Evolutionary conservation across 2,797 vertebrate species (phyloP), one percentile per base, ranked within the genome.

Genomic region (Trachops cirrhosus): DNA sequence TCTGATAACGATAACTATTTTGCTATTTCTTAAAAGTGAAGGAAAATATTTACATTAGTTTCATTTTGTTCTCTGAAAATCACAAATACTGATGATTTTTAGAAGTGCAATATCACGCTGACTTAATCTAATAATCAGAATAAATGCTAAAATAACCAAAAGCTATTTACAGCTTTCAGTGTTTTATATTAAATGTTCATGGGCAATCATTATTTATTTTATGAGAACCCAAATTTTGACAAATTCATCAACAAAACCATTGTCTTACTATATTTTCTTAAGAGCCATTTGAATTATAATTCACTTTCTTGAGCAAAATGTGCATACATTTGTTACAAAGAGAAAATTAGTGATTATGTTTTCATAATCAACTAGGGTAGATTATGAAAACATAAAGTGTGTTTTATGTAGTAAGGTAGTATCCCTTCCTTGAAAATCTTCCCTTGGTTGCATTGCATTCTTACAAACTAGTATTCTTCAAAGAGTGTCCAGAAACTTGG

Each of bases 101-200:
- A 73, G 9, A 93, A 95, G 12, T 52, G 0, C 1, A 52, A 21
- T 46, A 89, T 93, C 46, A 82, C 52, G 85, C 21, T 48, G 34
- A 68, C 29, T 79, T 92, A 71, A 73, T 91, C 29, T 89, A 79
- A 91, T 52, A 91, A 74, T 70, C 32, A 50, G 16, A 83, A 77
- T 89, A 94, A 75, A 71, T 79, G 50, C 14, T 79, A 48, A 96
- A 96, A 87, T 46, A 41, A 82, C 16, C 68, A 75, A 12, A 95
- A 94, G 8, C 22, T 83, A 82, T 26, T 54, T 48, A 64, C 5
- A 88, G 3, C 3, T 44, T 78, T 46, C n/a, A 62, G 14, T 71
- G 14, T 84, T 82, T 21, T 79, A 59, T 18, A 73, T 54, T 48
- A 87, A 71, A 14, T 34, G 5, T 37, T 91, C 22, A 68, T 8